phyloP scores from a whole-genome alignment of 2,888 invertebrate genomes.

The Pristionchus maxplancki region DNA sequence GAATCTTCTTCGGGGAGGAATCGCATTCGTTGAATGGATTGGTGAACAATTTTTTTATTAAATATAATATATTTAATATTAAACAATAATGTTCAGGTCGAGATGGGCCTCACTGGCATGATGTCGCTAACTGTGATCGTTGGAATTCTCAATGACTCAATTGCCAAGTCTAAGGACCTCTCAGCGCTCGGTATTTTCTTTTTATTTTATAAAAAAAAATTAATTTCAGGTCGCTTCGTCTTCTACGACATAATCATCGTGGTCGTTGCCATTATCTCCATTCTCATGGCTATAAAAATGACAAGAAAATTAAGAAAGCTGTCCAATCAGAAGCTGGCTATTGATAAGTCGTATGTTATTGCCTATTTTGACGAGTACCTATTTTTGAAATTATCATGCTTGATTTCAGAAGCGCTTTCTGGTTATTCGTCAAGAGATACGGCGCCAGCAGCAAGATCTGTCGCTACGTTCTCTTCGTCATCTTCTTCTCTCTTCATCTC shows the following conservation, averaged over 20 bases:
- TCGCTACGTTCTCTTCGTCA: slow-evolving; percentile 3
- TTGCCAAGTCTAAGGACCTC: background rate
- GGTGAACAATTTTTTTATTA: background rate
- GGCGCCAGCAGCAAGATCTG: background rate
- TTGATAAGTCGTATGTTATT: background rate
- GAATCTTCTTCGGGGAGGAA: slow-evolving; percentile 35
- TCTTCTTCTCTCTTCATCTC: slow-evolving; percentile 29
- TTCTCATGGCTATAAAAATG: background rate
- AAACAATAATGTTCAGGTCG: background rate
- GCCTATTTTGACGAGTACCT: background rate
- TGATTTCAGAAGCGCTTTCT: background rate
- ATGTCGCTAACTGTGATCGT: background rate
- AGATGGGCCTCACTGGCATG: background rate
- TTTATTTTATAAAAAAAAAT: background rate
- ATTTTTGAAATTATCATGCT: no score
- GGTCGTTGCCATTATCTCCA: background rate
- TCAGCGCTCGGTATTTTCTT: background rate
- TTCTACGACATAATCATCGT: background rate
- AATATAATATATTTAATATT: no score
- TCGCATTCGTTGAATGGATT: background rate
- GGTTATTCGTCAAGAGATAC: background rate
- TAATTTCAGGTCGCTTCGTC: background rate
- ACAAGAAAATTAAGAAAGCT: background rate
- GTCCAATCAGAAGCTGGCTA: background rate
- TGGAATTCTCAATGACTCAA: background rate